Conservation (phyloP, 2,888 invertebrate genomes). For the Carterocephalus palaemon region DNA sequence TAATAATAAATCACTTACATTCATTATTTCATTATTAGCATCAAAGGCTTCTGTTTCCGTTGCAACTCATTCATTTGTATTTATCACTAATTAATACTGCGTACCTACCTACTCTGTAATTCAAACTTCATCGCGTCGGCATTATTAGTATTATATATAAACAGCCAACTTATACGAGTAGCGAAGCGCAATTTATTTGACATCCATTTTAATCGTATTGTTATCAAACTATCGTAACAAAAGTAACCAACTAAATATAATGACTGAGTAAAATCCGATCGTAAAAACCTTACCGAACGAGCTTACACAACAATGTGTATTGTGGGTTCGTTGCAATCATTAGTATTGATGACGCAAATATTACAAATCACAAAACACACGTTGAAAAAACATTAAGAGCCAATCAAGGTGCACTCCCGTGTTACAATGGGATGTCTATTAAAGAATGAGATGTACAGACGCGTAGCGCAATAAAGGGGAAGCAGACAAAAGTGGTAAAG, state of each 20-base stretch:
- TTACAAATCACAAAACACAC: slow-evolving; percentile 59
- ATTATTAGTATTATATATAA: slow-evolving; percentile 40
- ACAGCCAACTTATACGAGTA: slow-evolving; percentile 34
- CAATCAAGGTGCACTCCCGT: slow-evolving; percentile 65
- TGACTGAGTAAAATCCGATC: slow-evolving; percentile 66
- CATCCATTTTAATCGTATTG: slow-evolving; percentile 58
- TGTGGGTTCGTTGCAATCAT: slow-evolving; percentile 74
- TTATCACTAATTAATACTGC: slow-evolving; percentile 33
- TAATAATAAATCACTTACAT: too few species aligned
- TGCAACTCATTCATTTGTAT: slow-evolving; percentile 24
- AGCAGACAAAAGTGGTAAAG: slow-evolving; percentile 65
- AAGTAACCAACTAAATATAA: slow-evolving; percentile 71
- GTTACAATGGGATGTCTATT: slow-evolving; percentile 44
- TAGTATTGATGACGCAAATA: slow-evolving; percentile 77
- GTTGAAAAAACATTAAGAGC: slow-evolving; percentile 65
- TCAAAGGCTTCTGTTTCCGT: too few species aligned
- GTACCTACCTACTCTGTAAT: slow-evolving; percentile 25
- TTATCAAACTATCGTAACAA: slow-evolving; percentile 53
- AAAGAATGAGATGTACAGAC: slow-evolving; percentile 58
- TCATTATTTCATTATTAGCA: neutral
- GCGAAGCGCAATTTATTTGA: slow-evolving; percentile 39
- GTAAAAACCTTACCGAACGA: slow-evolving; percentile 49
- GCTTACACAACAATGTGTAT: slow-evolving; percentile 69
- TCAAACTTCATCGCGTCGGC: slow-evolving; percentile 31
- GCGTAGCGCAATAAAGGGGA: slow-evolving; percentile 60